These are phyloP conservation scores for Montipora capitata DNA, from an alignment of 92 coral and sea anemone species.

Conservation along the genomic window DNA sequence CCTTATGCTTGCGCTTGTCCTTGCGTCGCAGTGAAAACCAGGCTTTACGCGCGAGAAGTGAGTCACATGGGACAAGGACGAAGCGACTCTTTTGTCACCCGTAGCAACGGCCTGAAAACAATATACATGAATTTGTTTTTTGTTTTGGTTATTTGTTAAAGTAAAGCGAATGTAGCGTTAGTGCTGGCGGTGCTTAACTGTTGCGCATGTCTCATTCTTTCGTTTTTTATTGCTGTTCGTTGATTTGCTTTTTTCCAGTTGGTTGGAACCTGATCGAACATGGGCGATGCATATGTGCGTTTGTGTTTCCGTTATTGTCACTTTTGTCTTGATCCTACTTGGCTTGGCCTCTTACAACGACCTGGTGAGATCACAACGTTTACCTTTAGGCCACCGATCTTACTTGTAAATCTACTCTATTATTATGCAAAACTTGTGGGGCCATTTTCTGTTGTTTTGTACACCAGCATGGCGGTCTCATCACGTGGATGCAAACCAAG, in stretches of 20 bases:
- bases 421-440: no score
- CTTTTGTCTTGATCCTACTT: constrained; percentile 85
- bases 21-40: no score
- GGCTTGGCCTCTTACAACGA: constrained; percentile 84
- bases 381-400: no score
- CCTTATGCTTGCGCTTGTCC: no score
- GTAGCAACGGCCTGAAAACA: not conserved
- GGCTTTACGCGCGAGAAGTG: not conserved
- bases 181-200: no score
- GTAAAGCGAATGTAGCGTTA: no score
- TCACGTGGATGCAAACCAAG: no score
- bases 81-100: not conserved
- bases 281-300: constrained; percentile 95
- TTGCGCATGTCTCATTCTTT: not conserved
- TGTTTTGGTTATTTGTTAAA: no score
- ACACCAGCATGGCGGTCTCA: no score
- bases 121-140: no score
- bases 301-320: constrained; percentile 80
- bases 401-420: no score
- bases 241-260: constrained; percentile 46
- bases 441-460: no score
- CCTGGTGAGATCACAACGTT: constrained; percentile 10
- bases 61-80: not conserved
- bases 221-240: not conserved
- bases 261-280: constrained; percentile 90